These are phyloP conservation scores for Entomobrya proxima DNA, from an alignment of 2,888 invertebrate species.

Conservation along the genomic window DNA sequence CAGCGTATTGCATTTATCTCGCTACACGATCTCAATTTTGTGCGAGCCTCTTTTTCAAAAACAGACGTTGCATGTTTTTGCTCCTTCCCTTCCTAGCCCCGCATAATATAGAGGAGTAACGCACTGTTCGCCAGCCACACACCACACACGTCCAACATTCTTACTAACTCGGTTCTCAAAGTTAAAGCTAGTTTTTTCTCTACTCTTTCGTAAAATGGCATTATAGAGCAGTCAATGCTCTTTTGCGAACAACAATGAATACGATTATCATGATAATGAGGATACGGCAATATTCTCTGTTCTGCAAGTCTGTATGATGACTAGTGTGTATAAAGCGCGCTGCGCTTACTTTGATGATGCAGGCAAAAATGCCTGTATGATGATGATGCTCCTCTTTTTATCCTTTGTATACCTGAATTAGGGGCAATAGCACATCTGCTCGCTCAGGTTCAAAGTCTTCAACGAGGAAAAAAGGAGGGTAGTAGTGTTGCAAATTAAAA, in stretches of 20 bases:
- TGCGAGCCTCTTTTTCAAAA: constrained; percentile 6
- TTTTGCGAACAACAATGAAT: constrained; percentile 54
- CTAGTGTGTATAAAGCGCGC: background rate
- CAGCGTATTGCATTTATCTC: background rate
- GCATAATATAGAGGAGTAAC: constrained; percentile 1
- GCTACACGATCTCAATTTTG: constrained; percentile 31
- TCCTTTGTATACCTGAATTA: constrained; percentile 57
- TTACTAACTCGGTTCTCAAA: background rate
- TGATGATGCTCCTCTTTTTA: constrained; percentile 12
- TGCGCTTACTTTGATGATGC: background rate
- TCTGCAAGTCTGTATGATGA: too few relatives aligned
- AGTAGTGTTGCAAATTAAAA: constrained; percentile 28
- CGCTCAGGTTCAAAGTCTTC: constrained; percentile 64
- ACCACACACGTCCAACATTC: background rate
- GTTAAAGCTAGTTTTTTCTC: constrained; percentile 40
- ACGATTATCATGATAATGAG: constrained; percentile 55
- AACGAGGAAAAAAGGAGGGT: constrained; percentile 57
- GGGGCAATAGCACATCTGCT: constrained; percentile 65
- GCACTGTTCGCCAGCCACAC: background rate
- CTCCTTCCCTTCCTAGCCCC: constrained; percentile 5
- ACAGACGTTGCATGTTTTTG: constrained; percentile 12
- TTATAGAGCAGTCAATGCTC: constrained; percentile 70
- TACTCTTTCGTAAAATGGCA: constrained; percentile 53
- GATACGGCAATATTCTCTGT: constrained; percentile 30
- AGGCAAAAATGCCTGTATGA: background rate